Conservation (phyloP, 2,113 vertebrate genomes). For the Thymallus thymallus region DNA sequence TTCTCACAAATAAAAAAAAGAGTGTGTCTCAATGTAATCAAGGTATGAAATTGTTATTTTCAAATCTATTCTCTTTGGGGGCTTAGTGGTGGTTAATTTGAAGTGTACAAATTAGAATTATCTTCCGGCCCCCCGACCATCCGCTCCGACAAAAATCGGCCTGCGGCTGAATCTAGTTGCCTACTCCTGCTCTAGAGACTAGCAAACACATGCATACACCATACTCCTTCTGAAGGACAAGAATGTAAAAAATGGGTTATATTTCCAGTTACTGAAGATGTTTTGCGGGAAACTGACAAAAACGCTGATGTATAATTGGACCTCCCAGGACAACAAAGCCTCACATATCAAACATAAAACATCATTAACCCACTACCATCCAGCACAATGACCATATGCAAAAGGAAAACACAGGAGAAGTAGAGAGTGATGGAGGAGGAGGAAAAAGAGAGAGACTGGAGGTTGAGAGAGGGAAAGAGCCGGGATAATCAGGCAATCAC, state of each 20-base stretch:
- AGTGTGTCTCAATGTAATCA: too few relatives aligned
- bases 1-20: too few relatives aligned
- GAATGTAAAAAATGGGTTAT: background rate
- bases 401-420: constrained; percentile 4
- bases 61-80: too few relatives aligned
- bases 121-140: too few relatives aligned
- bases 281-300: background rate
- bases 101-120: too few relatives aligned
- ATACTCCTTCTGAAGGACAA: background rate
- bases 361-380: background rate
- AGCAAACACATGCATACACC: background rate
- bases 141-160: too few relatives aligned
- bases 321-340: background rate
- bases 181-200: background rate
- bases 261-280: background rate
- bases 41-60: too few relatives aligned
- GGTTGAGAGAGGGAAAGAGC: background rate
- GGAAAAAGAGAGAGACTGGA: constrained; percentile 10
- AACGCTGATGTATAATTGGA: background rate
- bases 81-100: too few relatives aligned
- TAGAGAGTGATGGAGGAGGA: background rate
- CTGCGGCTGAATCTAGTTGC: background rate
- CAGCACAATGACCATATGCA: constrained; percentile 17
- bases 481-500: constrained; percentile 23
- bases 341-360: background rate